These are phyloP conservation scores for Altica lythri DNA, from an alignment of 2,888 invertebrate species.

Conservation along the genomic window DNA sequence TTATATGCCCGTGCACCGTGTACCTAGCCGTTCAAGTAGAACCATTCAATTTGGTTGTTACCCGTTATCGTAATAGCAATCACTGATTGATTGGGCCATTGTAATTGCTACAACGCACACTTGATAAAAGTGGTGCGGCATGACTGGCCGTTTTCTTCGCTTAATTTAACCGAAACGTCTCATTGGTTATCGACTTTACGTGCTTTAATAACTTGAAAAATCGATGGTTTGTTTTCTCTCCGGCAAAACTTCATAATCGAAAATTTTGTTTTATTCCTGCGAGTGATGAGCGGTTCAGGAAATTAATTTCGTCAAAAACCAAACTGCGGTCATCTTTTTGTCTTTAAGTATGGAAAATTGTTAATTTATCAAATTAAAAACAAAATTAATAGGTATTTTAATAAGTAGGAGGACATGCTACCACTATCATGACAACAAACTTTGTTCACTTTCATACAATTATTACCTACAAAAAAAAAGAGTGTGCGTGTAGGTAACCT, in stretches of 20 bases:
- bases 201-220: constrained; percentile 27
- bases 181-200: constrained; percentile 43
- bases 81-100: constrained; percentile 41
- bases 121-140: constrained; percentile 46
- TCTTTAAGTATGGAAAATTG: too few relatives aligned
- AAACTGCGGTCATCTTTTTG: not conserved
- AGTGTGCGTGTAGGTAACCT: too few relatives aligned
- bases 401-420: too few relatives aligned
- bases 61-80: constrained; percentile 34
- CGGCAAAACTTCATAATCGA: constrained; percentile 3
- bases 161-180: constrained; percentile 47
- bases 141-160: constrained; percentile 50
- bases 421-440: too few relatives aligned
- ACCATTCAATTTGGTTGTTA: constrained; percentile 32
- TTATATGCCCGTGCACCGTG: constrained; percentile 45
- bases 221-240: constrained; percentile 18
- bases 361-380: too few relatives aligned
- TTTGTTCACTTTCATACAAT: too few relatives aligned
- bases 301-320: constrained; percentile 7
- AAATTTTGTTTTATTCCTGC: constrained; percentile 11
- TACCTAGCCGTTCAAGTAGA: constrained; percentile 41
- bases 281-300: constrained; percentile 1
- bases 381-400: too few relatives aligned
- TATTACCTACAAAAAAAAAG: too few relatives aligned
- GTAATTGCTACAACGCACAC: constrained; percentile 45